These are phyloP conservation scores for Stegophylla sp. DNA, from an alignment of 2,888 invertebrate genomes.

Conservation along the genomic window DNA sequence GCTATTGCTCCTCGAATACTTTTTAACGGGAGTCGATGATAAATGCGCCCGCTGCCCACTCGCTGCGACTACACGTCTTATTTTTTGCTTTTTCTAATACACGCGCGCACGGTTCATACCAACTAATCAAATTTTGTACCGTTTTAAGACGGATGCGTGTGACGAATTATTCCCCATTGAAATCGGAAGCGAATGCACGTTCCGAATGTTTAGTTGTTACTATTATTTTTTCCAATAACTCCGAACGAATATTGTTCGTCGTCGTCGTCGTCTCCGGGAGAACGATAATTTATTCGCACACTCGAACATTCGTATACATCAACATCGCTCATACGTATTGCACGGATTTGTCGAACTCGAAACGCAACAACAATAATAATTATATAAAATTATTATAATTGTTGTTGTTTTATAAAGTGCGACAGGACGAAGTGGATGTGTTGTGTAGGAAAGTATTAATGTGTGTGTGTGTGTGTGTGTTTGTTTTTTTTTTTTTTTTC, in stretches of 20 bases:
- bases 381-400: too few relatives aligned
- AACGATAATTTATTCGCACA: conserved; percentile 30
- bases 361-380: conserved; percentile 29
- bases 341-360: conserved; percentile 12
- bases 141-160: conserved; percentile 37
- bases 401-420: conserved; percentile 27
- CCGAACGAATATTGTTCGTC: neutral
- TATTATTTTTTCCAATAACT: conserved; percentile 18
- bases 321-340: neutral
- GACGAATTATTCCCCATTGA: conserved; percentile 48
- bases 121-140: conserved; percentile 47
- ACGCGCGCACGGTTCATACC: neutral
- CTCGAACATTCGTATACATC: too few relatives aligned
- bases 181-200: conserved; percentile 9
- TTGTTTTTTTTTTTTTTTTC: too few relatives aligned
- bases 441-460: too few relatives aligned
- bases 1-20: too few relatives aligned
- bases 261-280: too few relatives aligned
- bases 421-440: conserved; percentile 16
- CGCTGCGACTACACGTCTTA: too few relatives aligned
- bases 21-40: too few relatives aligned
- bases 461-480: neutral
- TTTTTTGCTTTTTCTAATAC: conserved; percentile 3
- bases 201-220: neutral
- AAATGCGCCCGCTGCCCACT: too few relatives aligned